Base-by-base conservation (phyloP, 2,888 invertebrate species). In the Ormyrus labotus region DNA sequence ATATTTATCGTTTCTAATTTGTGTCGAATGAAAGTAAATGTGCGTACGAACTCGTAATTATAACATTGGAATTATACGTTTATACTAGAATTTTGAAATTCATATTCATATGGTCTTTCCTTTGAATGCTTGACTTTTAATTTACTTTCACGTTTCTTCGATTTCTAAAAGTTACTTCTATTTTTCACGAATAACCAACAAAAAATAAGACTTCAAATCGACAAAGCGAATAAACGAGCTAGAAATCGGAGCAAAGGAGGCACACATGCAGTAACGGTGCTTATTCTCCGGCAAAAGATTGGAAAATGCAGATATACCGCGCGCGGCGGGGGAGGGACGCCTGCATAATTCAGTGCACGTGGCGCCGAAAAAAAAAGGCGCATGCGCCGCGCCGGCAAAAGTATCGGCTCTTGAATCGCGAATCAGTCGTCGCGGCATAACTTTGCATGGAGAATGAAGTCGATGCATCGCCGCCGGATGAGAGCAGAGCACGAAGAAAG, bases 361-460 rank as follows among this genome's bases (percentile, higher is more conserved):
- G 47, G 55, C 19, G n/a, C 51, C 61, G 53, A 63, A 72, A 72
- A 34, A 53, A 68, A 13, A 45, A 19, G 9, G 60, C 48, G 48
- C 50, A 11, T 19, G 45, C n/a, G 55, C 19, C 19, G 19, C 1
- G 19, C 19, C 19, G 19, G 19, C 0, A 1, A 19, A 19, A 19
- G 19, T 19, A 19, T 19, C 19, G 19, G 19, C 19, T 19, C 19
- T 19, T 19, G 19, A 19, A 19, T 19, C 19, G 19, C 19, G 19
- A 19, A 19, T 19, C 55, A 63, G 19, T 71, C 65, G 13, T n/a
- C 10, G 34, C 11, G 10, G 70, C 48, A 77, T 77, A 65, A 65
- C 9, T 71, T 77, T 51, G 64, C 77, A 65, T 65, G 6, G 2
- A 51, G 51, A 58, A 57, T 68, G 53, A 45, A 61, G 61, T 61